Evolutionary conservation across 2,113 vertebrate genomes (phyloP), one percentile per base, ranked within the genome.

Genomic region (Pelmatolapia mariae): DNA sequence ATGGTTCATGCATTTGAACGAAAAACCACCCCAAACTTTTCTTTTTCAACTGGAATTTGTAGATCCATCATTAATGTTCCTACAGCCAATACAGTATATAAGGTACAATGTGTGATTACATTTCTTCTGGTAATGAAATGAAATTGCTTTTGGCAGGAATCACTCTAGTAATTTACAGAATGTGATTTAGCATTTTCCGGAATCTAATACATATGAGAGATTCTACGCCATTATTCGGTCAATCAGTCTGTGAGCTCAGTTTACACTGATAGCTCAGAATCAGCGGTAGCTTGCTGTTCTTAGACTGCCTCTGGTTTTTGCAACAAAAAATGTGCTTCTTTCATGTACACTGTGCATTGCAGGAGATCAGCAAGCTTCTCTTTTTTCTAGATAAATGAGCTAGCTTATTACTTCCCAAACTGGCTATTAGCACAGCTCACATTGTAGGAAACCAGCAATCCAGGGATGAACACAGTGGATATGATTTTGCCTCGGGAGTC

Each of bases 351-450:
- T 91, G 87, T 82, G 88, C 88, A 81, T 91, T 91, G 91, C 86
- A 76, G 86, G 81, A 91, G 89, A 92, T 66, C 89, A 92, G 88
- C 89, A 89, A 84, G 87, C 81, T 56, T 91, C 90, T 92, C 87
- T 90, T 93, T 92, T 92, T 88, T 88, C 59, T 90, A 94, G 89
- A 94, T 94, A 94, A 95, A 96, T 92, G 87, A 92, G 88, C 88
- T 59, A 87, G 81, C 89, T 91, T 92, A 94, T 94, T 94, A 90
- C 92, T 91, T 93, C 90, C 90, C 93, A 94, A 95, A 96, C 91
- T 92, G 93, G 95, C 95, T 93, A 93, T 96, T 96, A 95, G 92
- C 89, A 31, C 88, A 91, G 91, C 56, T 91, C 80, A 87, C 93
- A 91, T 92, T 83, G 92, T 92, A 90, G 89, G 89, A 87, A 94